Percentiles rank a stretch among this genome's conserved stretches.
Evolutionary conservation across 2,113 vertebrate genomes (phyloP).

Genomic region (Perca schrenkii): DNA sequence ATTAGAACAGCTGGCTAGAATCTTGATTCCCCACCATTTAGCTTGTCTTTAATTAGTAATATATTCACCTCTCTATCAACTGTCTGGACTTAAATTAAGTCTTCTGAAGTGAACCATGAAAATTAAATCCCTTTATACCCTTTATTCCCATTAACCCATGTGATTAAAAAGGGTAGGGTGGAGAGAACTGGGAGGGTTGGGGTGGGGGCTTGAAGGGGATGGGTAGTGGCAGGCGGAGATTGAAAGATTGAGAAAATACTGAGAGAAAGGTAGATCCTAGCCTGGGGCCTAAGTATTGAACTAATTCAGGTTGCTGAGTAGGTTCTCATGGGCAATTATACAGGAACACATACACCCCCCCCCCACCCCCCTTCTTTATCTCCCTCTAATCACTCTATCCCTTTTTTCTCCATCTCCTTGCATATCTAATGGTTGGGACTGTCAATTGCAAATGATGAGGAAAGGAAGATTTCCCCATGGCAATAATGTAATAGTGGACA

Average conservation of each 20-base stretch:
- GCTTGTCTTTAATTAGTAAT: conserved; percentile 45
- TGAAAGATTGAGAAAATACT: conserved; percentile 50
- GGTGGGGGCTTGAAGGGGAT: conserved; percentile 3
- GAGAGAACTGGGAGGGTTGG: conserved; percentile 14
- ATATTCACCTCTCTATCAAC: conserved; percentile 52
- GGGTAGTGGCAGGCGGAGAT: conserved; percentile 50
- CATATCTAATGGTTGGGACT: not conserved
- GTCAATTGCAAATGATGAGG: conserved; percentile 9
- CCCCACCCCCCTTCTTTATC: not conserved
- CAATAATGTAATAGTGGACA: not conserved
- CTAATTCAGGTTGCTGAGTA: conserved; percentile 37
- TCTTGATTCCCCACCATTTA: conserved; percentile 12
- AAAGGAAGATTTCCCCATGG: conserved; percentile 7
- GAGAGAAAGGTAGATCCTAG: conserved; percentile 55
- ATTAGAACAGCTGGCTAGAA: not conserved
- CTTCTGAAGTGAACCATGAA: conserved; percentile 61
- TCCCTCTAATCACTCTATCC: not conserved
- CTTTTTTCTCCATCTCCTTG: not conserved
- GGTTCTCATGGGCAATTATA: conserved; percentile 64
- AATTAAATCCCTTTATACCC: conserved; percentile 63
- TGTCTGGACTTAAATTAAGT: conserved; percentile 51
- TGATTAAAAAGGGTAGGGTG: conserved; percentile 34
- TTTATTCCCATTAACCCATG: conserved; percentile 45
- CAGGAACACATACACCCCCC: conserved; percentile 2
- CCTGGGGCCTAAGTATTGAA: conserved; percentile 61